These are phyloP conservation scores for Conopomorpha cramerella DNA, from an alignment of 1,140 invertebrate genomes.

Conservation along the genomic window DNA sequence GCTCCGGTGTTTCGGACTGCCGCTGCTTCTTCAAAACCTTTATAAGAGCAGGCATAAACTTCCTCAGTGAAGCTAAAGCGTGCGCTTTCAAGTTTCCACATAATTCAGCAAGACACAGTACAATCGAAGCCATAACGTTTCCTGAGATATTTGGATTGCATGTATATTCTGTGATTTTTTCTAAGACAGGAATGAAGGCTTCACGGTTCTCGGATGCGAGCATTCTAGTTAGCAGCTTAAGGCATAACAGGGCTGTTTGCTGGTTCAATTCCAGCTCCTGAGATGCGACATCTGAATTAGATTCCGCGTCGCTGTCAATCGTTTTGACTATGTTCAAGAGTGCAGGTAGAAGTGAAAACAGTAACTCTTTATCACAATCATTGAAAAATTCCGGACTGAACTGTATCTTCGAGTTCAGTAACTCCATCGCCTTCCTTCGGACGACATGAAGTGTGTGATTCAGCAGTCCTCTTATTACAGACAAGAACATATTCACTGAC, in stretches of 20 bases:
- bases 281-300: constrained; percentile 38
- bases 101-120: constrained; percentile 82
- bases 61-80: constrained; percentile 71
- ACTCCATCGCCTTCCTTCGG: constrained; percentile 79
- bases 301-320: constrained; percentile 46
- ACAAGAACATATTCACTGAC: constrained; percentile 75
- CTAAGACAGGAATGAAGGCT: constrained; percentile 68
- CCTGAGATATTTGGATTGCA: constrained; percentile 65
- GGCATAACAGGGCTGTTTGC: constrained; percentile 78
- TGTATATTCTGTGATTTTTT: constrained; percentile 65
- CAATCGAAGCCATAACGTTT: constrained; percentile 72
- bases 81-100: constrained; percentile 74
- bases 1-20: constrained; percentile 56
- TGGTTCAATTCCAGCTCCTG: constrained; percentile 69
- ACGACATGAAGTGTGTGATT: constrained; percentile 71
- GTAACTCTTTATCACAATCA: constrained; percentile 44
- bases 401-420: constrained; percentile 80
- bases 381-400: constrained; percentile 66
- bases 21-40: constrained; percentile 59
- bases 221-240: constrained; percentile 79
- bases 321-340: constrained; percentile 68
- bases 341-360: constrained; percentile 64
- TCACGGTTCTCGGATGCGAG: constrained; percentile 67
- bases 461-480: constrained; percentile 74
- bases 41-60: constrained; percentile 80